phyloP scores from a whole-genome alignment of 2,113 vertebrate species.

The Rhinoderma darwinii region DNA sequence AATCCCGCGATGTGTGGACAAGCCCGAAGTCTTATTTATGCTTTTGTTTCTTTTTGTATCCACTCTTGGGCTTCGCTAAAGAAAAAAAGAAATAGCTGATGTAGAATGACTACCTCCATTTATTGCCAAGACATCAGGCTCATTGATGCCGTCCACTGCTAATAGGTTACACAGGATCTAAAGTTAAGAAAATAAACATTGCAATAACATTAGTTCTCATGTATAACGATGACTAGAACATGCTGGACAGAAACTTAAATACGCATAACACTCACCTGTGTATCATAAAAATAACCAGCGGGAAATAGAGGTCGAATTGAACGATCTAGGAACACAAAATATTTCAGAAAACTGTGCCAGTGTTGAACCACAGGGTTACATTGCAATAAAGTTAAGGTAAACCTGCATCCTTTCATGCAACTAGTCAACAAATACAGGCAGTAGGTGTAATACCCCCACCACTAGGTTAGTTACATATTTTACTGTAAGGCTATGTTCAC shows the following conservation, averaged over 20 bases:
- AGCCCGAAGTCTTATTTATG: no score
- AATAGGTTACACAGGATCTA: slow-evolving; percentile 96
- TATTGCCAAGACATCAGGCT: slow-evolving; percentile 93
- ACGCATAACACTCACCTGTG: slow-evolving; percentile 79
- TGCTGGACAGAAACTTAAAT: neutral
- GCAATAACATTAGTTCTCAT: neutral
- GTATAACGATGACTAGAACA: neutral
- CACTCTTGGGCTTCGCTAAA: no score
- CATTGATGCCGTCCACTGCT: slow-evolving; percentile 92
- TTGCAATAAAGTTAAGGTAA: neutral
- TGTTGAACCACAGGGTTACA: no score
- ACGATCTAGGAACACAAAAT: slow-evolving; percentile 77
- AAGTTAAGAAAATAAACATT: slow-evolving; percentile 60
- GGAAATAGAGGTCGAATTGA: slow-evolving; percentile 94
- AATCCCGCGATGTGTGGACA: no score
- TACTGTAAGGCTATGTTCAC: no score
- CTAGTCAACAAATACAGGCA: neutral
- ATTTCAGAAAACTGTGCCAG: neutral
- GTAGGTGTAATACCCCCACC: no score
- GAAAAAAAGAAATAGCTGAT: neutral
- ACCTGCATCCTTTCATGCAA: neutral
- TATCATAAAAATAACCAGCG: slow-evolving; percentile 94
- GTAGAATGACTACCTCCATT: slow-evolving; percentile 84
- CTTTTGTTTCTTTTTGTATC: no score
- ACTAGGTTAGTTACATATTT: no score